Evolutionary conservation across 2,113 vertebrate genomes (phyloP), one percentile per base, ranked within the genome.

Genomic region (Vulpes vulpes): DNA sequence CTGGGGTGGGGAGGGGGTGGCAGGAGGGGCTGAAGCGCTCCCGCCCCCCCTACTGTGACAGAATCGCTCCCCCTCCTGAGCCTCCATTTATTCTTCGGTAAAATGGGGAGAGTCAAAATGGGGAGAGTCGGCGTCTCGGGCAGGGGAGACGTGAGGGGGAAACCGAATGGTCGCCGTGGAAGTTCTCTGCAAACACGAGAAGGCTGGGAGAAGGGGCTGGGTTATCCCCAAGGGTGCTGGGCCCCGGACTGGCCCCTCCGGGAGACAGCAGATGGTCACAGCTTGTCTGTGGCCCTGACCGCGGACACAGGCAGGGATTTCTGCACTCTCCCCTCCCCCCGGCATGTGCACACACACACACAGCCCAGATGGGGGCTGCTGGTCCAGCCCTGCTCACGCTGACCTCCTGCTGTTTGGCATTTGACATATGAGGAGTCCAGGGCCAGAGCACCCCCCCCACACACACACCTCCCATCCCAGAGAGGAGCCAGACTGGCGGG

Each of bases 391-490:
- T 2, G 81, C 53, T 60, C 32, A 35, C 43, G 89, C 98, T 97
- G 98, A 96, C 98, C 98, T 98, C 98, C 99, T 98, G 98, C 98
- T 98, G 99, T 98, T 98, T 98, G 93, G 98, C 96, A 92, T 98
- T 98, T 99, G 99, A 99, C 99, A 96, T 97, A 98, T 88, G 98
- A 98, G 98, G 59, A 96, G 98, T 76, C 97, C 74, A 73, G 95
- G 94, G 95, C 93, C 89, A 87, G 76, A 93, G 94, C 82, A 71
- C 81, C 62, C 91, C 53, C 83, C 59, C 17, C 14, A 69, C 30
- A 14, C 64, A 22, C 14, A 69, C 30, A 14, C 64, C 59, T 19
- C 3, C 76, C 71, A 67, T 38, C 85, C 95, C 84, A 64, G 86
- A 94, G 83, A 94, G 96, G 96, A 97, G 97, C 94, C 96, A 64